Evolutionary conservation across 2,888 invertebrate species (phyloP).

Genomic region (Ommatoiulus sabulosus): DNA sequence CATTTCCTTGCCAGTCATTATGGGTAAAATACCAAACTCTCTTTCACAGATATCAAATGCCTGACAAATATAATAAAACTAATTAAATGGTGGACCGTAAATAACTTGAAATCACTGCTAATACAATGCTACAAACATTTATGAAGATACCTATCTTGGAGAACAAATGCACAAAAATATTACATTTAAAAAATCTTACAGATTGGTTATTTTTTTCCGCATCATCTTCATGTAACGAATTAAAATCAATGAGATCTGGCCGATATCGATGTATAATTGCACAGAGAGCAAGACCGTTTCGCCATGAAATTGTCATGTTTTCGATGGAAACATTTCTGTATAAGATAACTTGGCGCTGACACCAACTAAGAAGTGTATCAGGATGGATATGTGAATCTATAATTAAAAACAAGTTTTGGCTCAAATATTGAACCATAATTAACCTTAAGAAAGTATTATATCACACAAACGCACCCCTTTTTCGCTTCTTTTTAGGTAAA

Average conservation of each 20-base stretch:
- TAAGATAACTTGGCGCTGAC: slow-evolving; percentile 78
- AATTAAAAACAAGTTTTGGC: neutral
- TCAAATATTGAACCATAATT: neutral
- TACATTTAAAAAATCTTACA: slow-evolving; percentile 61
- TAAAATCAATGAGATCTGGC: slow-evolving; percentile 87
- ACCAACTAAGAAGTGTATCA: slow-evolving; percentile 82
- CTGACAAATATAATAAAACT: slow-evolving; percentile 60
- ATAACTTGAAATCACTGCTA: neutral
- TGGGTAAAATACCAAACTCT: slow-evolving; percentile 80
- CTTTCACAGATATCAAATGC: slow-evolving; percentile 89
- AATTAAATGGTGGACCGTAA: neutral
- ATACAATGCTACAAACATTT: neutral
- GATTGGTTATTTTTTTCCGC: slow-evolving; percentile 79
- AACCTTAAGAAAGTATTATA: neutral
- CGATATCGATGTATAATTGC: slow-evolving; percentile 86
- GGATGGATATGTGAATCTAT: slow-evolving; percentile 78
- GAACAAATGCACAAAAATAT: neutral
- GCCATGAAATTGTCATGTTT: slow-evolving; percentile 79
- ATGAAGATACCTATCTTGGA: neutral
- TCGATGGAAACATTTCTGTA: slow-evolving; percentile 73
- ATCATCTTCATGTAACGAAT: slow-evolving; percentile 75
- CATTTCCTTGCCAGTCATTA: slow-evolving; percentile 83
- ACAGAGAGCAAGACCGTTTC: slow-evolving; percentile 76
- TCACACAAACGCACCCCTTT: slow-evolving; percentile 70
- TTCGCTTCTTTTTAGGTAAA: slow-evolving; percentile 76